Base-by-base conservation (phyloP, 2,797 vertebrate genomes). In the Pseudomugil tenellus region DNA sequence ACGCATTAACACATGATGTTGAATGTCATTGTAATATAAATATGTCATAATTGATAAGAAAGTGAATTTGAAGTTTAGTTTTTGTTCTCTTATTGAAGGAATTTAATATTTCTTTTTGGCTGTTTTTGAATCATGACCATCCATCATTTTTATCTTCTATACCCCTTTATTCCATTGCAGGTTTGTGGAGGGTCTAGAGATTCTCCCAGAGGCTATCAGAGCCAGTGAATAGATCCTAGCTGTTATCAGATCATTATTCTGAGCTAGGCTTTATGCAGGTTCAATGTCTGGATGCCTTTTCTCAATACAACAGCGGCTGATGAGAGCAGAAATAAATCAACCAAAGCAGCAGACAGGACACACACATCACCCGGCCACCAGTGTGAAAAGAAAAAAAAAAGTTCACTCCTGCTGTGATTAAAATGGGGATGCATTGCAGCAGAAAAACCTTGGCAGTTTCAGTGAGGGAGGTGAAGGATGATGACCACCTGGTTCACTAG, bases 291-390 rank as follows among this genome's bases (percentile, higher is more conserved):
- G 63, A 35, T 4, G 14, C 53, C 49, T 26, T 26, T 60, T 86
- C 75, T 74, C 77, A 84, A 85, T 84, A 83, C 67, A 60, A 48
- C 54, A 52, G 29, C 29, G 70, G 77, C 67, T 85, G 51, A 53
- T 16, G 51, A 53, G 25, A 28, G 51, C 51, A 53, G 51, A 28
- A 83, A 86, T 74, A 80, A 79, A 58, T 58, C 67, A 72, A 76
- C 65, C 67, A 19, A 58, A 71, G 31, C 76, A 5, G 3, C 63
- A 70, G 75, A 74, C 32, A 52, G 61, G 63, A 74, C 62, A 17
- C 81, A 87, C 87, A 80, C 61, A 84, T 86, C 70, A 86, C 14
- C 32, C 0, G 63, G 49, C 48, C 58, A 77, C 58, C 0, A 0
- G 0, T 3, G 34, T 13, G 10, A 67, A 66, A 54, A 46, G 25